Conservation (phyloP, 2,888 invertebrate species). For the Petrophora chlorosata region DNA sequence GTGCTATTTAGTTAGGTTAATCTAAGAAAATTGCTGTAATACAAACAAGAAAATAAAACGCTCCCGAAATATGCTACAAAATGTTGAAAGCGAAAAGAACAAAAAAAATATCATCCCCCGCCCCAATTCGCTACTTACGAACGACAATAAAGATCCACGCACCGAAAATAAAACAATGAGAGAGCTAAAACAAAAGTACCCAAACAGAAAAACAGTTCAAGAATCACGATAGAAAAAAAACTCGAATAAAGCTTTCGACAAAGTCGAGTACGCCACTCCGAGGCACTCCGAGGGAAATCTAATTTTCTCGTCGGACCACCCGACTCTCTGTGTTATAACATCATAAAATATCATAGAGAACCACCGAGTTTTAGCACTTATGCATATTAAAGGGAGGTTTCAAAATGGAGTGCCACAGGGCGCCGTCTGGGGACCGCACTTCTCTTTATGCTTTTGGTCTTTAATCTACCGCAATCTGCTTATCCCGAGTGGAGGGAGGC, state of each 20-base stretch:
- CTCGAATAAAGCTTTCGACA: conserved; percentile 73
- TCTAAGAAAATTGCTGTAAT: conserved; percentile 2
- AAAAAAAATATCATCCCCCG: conserved; percentile 48
- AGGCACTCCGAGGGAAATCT: conserved; percentile 76
- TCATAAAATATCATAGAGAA: conserved; percentile 69
- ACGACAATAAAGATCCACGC: conserved; percentile 61
- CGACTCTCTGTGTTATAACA: conserved; percentile 62
- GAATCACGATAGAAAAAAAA: conserved; percentile 68
- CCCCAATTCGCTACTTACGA: conserved; percentile 48
- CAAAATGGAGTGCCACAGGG: conserved; percentile 65
- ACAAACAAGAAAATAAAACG: conserved; percentile 23
- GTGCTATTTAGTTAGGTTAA: no score
- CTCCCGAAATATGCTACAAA: conserved; percentile 38
- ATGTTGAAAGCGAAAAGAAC: conserved; percentile 38
- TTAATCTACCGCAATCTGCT: conserved; percentile 84
- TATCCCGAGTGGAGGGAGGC: conserved; percentile 67
- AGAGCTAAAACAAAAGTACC: conserved; percentile 67
- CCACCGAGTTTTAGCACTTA: conserved; percentile 70
- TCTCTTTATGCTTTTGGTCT: conserved; percentile 79
- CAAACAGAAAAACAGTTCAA: conserved; percentile 70
- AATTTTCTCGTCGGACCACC: conserved; percentile 77
- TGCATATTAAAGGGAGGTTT: conserved; percentile 64
- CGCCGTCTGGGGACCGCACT: conserved; percentile 53
- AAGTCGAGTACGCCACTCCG: conserved; percentile 71
- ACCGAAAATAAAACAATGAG: conserved; percentile 69